These are phyloP conservation scores for Scrobipalpa costella DNA, from an alignment of 2,888 invertebrate genomes.

Conservation along the genomic window DNA sequence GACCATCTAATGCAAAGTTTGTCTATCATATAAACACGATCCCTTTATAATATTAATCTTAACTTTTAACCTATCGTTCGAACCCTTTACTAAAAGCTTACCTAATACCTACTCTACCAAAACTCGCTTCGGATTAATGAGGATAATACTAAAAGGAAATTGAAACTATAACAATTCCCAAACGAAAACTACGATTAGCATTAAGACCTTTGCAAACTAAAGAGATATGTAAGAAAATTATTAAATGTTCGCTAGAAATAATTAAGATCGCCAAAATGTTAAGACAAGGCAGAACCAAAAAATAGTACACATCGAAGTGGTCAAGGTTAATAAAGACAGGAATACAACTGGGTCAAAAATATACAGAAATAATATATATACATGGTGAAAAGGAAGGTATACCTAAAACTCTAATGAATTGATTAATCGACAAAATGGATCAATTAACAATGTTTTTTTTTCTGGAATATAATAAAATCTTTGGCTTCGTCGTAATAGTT, in stretches of 20 bases:
- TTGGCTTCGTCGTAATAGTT: too few relatives aligned
- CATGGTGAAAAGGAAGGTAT: too few relatives aligned
- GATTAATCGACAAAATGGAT: too few relatives aligned
- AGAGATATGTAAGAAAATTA: neutral
- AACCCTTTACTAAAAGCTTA: slow-evolving; percentile 5
- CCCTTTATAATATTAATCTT: neutral
- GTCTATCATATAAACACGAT: neutral
- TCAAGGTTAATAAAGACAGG: too few relatives aligned
- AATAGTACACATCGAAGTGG: too few relatives aligned
- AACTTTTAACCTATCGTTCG: slow-evolving; percentile 3
- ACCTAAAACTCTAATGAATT: too few relatives aligned
- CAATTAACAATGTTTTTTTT: too few relatives aligned
- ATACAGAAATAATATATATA: too few relatives aligned
- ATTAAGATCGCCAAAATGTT: neutral
- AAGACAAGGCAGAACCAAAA: too few relatives aligned
- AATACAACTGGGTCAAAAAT: too few relatives aligned
- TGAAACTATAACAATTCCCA: slow-evolving; percentile 40
- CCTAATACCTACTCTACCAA: neutral
- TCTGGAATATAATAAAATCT: too few relatives aligned
- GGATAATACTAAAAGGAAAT: slow-evolving; percentile 41
- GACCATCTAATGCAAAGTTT: neutral
- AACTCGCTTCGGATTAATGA: slow-evolving; percentile 35
- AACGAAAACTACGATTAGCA: slow-evolving; percentile 43
- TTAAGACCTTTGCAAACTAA: slow-evolving; percentile 36
- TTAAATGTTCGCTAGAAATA: neutral